Evolutionary conservation across 2,888 invertebrate genomes (phyloP), one percentile per base, ranked within the genome.

Genomic region (Drosophila macrospina): DNA sequence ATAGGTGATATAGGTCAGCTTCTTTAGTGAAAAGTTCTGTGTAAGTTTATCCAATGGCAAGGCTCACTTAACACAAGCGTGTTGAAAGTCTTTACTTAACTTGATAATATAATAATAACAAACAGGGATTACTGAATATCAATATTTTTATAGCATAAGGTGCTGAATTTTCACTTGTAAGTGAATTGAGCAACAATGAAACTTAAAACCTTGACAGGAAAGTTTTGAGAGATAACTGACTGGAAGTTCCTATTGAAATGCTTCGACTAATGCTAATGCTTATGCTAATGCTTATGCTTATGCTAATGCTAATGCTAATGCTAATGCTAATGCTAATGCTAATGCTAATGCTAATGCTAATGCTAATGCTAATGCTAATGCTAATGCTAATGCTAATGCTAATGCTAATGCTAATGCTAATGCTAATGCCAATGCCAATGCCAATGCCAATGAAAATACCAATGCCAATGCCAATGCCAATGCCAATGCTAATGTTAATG

Each of bases 1-100:
- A 51, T 15, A 54, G 71, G 52, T 72, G 70, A 70, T 48, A 66
- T 36, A 45, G 62, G 69, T 56, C 59, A 42, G 52, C 15, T 13
- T 36, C 24, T 8, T 13, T 10, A 0, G 24, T n/a, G n/a, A 16
- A 28, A 7, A 47, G n/a, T 34, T 32, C 8, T 13, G 11, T 37
- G n/a, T n/a, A 16, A 28, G 8, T 5, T 51, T 5, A 26, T 34
- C 24, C 42, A 13, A 15, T 26, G 32, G 41, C 51, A 51, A 51
- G 34, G 50, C 15, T 51, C 26, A 48, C 26, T 16, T 28, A 15
- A 13, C 36, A 5, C 8, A 56, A 34, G 44, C 7, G 11, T 8
- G 10, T 11, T 4, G 0, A 5, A 34, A 8, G 1, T 24, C 4
- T 20, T 20, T 5, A 1, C 15, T 32, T 4, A 5, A 4, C 1